Evolutionary conservation across 1,140 invertebrate species (phyloP).

Genomic region (Coenobita brevimanus): DNA sequence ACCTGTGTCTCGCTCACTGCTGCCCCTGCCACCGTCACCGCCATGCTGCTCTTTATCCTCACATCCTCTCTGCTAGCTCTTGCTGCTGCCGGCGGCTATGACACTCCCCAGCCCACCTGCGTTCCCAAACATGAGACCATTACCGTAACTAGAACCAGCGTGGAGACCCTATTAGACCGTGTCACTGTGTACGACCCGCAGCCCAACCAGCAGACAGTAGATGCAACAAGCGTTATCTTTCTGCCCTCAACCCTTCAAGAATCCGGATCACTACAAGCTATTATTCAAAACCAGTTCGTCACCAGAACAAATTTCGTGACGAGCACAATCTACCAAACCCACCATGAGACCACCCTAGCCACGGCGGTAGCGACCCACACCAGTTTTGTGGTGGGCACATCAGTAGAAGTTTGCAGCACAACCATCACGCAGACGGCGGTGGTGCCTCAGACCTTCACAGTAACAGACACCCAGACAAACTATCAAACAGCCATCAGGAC

Average conservation of each 20-base stretch:
- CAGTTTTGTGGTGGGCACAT: neutral
- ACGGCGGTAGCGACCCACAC: neutral
- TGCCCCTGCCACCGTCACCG: neutral
- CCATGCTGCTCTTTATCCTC: neutral
- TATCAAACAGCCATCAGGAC: neutral
- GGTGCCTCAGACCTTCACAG: neutral
- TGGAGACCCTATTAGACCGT: neutral
- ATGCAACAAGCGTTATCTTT: constrained; percentile 29
- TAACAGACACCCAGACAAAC: neutral
- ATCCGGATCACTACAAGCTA: neutral
- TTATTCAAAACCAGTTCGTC: neutral
- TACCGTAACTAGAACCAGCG: constrained; percentile 24
- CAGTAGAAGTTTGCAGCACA: neutral
- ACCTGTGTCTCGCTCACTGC: neutral
- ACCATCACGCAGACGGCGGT: constrained; percentile 34
- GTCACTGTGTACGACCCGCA: constrained; percentile 15
- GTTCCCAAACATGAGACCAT: neutral
- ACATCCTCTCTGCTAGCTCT: neutral
- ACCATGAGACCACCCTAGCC: neutral
- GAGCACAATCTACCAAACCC: neutral
- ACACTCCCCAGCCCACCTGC: neutral
- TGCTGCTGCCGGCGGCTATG: neutral
- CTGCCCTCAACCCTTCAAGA: neutral
- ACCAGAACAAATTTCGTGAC: neutral
- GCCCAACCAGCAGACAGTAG: neutral